These are phyloP conservation scores for Phasia obesa DNA, from an alignment of 2,888 invertebrate species.

Conservation along the genomic window DNA sequence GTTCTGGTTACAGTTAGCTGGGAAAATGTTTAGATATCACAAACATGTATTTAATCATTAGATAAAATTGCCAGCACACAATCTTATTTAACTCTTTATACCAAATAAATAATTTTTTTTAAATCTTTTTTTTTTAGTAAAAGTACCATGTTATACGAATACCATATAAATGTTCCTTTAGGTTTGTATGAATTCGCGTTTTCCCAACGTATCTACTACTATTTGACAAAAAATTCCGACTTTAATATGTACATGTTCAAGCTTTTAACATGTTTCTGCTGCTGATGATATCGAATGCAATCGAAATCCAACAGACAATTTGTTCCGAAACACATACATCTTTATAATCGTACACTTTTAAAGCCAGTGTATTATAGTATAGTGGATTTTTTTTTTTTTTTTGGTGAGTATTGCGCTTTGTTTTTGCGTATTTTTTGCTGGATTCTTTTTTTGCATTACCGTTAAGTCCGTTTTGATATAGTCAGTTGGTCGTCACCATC, in stretches of 20 bases:
- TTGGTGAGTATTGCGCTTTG: conserved; percentile 1
- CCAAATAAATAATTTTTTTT: neutral
- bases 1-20: too few relatives aligned
- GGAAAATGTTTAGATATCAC: too few relatives aligned
- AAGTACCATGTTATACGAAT: neutral
- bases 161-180: neutral
- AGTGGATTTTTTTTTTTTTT: neutral
- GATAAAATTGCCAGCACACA: too few relatives aligned
- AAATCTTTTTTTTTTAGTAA: neutral
- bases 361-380: neutral
- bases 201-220: conserved; percentile 1
- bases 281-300: conserved; percentile 28
- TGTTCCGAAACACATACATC: conserved; percentile 27
- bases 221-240: neutral
- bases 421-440: conserved; percentile 13
- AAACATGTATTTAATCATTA: too few relatives aligned
- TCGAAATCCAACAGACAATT: conserved; percentile 63
- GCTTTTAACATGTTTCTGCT: conserved; percentile 22
- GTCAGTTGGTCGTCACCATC: conserved; percentile 53
- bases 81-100: too few relatives aligned
- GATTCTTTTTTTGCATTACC: neutral
- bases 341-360: neutral
- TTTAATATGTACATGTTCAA: conserved; percentile 47
- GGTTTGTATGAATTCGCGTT: neutral
- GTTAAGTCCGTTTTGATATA: conserved; percentile 52